These are phyloP conservation scores for Eueremaeus valkanovi DNA, from an alignment of 2,888 invertebrate genomes.

Conservation along the genomic window DNA sequence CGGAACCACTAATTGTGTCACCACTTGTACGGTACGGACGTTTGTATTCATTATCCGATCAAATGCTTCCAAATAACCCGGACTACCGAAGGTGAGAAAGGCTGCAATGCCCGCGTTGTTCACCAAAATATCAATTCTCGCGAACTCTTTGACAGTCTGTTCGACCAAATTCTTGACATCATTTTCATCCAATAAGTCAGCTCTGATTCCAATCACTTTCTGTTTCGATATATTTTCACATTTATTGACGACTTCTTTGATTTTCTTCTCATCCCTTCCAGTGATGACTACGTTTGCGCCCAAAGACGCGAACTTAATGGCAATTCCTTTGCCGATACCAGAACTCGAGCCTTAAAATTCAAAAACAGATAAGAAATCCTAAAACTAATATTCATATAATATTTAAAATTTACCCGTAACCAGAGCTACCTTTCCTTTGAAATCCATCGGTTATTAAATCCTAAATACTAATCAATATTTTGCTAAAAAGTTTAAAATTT, in stretches of 20 bases:
- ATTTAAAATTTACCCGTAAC: background rate
- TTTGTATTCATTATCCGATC: slow-evolving; percentile 4
- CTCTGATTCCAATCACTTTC: background rate
- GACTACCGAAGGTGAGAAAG: background rate
- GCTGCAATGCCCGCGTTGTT: slow-evolving; percentile 5
- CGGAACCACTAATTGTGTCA: slow-evolving; percentile 6
- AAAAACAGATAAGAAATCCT: background rate
- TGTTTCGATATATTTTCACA: background rate
- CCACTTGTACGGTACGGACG: background rate
- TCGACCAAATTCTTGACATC: background rate
- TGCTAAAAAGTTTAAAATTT: no score
- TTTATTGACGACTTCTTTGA: background rate
- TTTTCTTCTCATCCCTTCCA: background rate
- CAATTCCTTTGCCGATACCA: slow-evolving; percentile 11
- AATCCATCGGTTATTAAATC: background rate
- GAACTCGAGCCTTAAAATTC: background rate
- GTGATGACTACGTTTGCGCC: slow-evolving; percentile 13
- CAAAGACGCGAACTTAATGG: background rate
- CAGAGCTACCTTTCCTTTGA: background rate
- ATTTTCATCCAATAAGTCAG: background rate
- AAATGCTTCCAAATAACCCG: background rate
- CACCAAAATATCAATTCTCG: slow-evolving; percentile 10
- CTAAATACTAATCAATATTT: no score
- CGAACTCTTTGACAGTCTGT: background rate
- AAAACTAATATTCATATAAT: background rate